Evolutionary conservation across 2,113 vertebrate species (phyloP), one percentile per base, ranked within the genome.

Genomic region (Pseudois nayaur): DNA sequence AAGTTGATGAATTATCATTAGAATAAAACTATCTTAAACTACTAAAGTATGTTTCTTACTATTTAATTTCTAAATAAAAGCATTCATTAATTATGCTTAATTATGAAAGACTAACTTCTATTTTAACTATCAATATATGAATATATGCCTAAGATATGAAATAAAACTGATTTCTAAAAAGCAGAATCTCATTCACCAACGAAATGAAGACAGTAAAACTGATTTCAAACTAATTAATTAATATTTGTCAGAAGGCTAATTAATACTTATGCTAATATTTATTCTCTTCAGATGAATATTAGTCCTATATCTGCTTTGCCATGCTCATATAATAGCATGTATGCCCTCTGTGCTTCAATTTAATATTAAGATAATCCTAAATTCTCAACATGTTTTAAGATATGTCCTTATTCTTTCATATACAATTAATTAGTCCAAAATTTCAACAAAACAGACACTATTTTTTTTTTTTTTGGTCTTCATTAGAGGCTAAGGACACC

Each of bases 211-310:
- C 0, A 57, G 8, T 59, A 85, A 59, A 85, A n/a, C 23, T 85
- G 54, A 81, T 85, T 79, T 92, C 6, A 91, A 90, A 64, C 52
- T 97, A 94, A 91, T 36, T 91, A 78, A 95, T 92, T 89, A 94
- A 86, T 91, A 29, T 55, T 55, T 94, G 4, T 78, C 25, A 93
- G 52, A 92, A 88, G 17, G 2, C 29, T 91, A 84, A 83, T 97
- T 59, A 78, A 97, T 87, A 91, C 36, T 59, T 43, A 45, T 7
- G 43, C 4, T 67, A 85, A 59, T 52, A 64, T 95, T 82, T 96
- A 60, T 87, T 91, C 71, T 57, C 14, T 93, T 90, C 17, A 92
- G 7, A 6, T 87, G 27, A 76, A 48, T 23, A 36, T 25, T 52
- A 52, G 40, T 71, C 40, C 12, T 85, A 13, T 43, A 81, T 89